Evolutionary conservation across 2,888 invertebrate genomes (phyloP).

Genomic region (Orthosia incerta): DNA sequence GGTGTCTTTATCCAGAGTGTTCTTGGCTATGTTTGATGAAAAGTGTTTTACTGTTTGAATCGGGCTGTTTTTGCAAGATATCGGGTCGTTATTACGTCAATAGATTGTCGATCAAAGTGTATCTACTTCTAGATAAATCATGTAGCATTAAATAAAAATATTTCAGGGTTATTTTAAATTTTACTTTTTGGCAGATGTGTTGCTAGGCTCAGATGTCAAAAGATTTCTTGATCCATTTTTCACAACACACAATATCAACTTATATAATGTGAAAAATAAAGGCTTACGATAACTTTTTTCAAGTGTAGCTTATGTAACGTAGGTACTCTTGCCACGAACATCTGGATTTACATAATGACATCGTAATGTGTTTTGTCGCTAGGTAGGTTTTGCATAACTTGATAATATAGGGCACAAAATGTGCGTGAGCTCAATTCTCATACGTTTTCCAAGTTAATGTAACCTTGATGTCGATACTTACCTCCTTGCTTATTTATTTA

Average conservation of each 20-base stretch:
- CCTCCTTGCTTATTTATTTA: neutral
- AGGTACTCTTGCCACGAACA: neutral
- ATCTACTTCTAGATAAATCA: too few species aligned
- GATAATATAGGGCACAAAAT: conserved; percentile 8
- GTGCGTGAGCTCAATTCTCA: conserved; percentile 4
- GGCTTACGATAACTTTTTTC: conserved; percentile 2
- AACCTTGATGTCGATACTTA: neutral
- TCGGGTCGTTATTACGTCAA: too few species aligned
- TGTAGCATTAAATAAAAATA: too few species aligned
- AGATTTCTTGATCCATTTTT: too few species aligned
- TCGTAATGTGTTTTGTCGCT: conserved; percentile 42
- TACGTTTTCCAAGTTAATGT: neutral
- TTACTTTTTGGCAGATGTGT: neutral
- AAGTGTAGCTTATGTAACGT: neutral
- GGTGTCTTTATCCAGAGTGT: too few species aligned
- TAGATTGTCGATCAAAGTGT: too few species aligned
- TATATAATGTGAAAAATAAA: neutral
- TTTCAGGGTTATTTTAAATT: too few species aligned
- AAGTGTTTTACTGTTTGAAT: too few species aligned
- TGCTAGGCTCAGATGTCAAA: too few species aligned
- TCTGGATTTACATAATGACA: conserved; percentile 46
- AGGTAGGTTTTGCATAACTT: conserved; percentile 28
- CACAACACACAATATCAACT: neutral
- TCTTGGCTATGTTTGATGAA: too few species aligned
- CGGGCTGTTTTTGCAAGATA: too few species aligned